Conservation (phyloP, 2,888 invertebrate genomes). For the Parasteatoda lunata region DNA sequence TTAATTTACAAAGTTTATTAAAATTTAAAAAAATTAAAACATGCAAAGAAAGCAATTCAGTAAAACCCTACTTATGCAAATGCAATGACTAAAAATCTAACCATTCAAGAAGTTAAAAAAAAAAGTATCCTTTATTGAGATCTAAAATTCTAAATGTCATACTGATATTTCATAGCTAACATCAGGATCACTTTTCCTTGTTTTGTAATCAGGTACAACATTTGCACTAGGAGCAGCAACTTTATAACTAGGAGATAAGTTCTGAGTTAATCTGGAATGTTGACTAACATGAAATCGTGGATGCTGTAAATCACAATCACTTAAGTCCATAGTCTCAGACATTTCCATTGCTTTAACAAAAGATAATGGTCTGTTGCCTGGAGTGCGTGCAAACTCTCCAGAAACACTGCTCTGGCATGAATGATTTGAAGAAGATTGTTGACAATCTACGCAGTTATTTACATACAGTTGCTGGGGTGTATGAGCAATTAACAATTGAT, state of each 20-base stretch:
- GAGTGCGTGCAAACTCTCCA: slow-evolving; percentile 55
- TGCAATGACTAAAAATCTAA: too few relatives aligned
- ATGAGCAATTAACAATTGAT: slow-evolving; percentile 41
- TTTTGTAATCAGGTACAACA: slow-evolving; percentile 37
- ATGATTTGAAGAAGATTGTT: slow-evolving; percentile 39
- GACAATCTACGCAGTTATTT: slow-evolving; percentile 59
- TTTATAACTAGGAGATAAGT: slow-evolving; percentile 20
- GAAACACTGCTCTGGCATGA: slow-evolving; percentile 52
- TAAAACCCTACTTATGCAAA: too few relatives aligned
- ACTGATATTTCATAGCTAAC: slow-evolving; percentile 71
- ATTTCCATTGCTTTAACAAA: slow-evolving; percentile 75
- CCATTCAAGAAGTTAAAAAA: too few relatives aligned
- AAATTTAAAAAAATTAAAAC: too few relatives aligned
- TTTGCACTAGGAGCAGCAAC: slow-evolving; percentile 30
- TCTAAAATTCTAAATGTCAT: slow-evolving; percentile 12
- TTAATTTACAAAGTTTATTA: too few relatives aligned
- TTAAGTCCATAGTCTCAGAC: slow-evolving; percentile 72
- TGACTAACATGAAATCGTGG: neutral
- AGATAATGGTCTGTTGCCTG: slow-evolving; percentile 73
- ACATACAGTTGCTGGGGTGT: slow-evolving; percentile 48
- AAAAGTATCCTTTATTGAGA: neutral
- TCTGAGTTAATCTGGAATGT: neutral
- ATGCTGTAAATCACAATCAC: slow-evolving; percentile 13
- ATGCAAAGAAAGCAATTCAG: too few relatives aligned
- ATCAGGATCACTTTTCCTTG: slow-evolving; percentile 67